phyloP scores from a whole-genome alignment of 2,888 invertebrate genomes.

The Drosophila engyochracea region DNA sequence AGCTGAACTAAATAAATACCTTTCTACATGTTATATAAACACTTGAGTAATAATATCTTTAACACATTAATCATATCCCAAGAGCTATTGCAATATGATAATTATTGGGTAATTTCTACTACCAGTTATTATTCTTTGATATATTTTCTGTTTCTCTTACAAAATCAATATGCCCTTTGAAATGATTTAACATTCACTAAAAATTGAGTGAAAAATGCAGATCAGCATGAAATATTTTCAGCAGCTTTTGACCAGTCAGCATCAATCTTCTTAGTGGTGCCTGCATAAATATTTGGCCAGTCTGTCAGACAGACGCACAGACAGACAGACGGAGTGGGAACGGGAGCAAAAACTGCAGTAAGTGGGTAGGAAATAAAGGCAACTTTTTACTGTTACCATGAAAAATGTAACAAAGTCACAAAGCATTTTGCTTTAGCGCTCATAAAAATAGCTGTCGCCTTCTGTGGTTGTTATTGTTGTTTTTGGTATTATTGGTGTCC shows the following conservation, averaged over 20 bases:
- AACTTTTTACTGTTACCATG: constrained; percentile 73
- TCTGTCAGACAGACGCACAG: constrained; percentile 15
- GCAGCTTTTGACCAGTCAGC: constrained; percentile 63
- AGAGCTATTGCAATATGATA: neutral
- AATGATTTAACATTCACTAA: constrained; percentile 16
- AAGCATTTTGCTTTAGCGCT: constrained; percentile 66
- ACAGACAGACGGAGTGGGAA: neutral
- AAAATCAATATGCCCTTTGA: constrained; percentile 24
- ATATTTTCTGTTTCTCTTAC: neutral
- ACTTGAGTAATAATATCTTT: too few relatives aligned
- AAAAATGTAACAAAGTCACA: constrained; percentile 76
- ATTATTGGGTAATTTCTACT: neutral
- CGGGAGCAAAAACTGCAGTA: constrained; percentile 46
- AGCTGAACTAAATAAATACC: constrained; percentile 25
- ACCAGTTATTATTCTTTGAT: neutral
- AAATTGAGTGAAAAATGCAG: constrained; percentile 40
- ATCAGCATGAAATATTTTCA: constrained; percentile 59
- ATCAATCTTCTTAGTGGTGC: constrained; percentile 69
- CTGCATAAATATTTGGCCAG: constrained; percentile 72
- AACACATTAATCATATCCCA: too few relatives aligned
- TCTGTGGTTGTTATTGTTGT: constrained; percentile 31
- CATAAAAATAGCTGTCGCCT: constrained; percentile 64
- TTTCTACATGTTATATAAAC: constrained; percentile 6
- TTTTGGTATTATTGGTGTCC: constrained; percentile 1
- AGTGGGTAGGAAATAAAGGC: constrained; percentile 71